Evolutionary conservation across 2,113 vertebrate species (phyloP).

Genomic region (Burhinus bistriatus): DNA sequence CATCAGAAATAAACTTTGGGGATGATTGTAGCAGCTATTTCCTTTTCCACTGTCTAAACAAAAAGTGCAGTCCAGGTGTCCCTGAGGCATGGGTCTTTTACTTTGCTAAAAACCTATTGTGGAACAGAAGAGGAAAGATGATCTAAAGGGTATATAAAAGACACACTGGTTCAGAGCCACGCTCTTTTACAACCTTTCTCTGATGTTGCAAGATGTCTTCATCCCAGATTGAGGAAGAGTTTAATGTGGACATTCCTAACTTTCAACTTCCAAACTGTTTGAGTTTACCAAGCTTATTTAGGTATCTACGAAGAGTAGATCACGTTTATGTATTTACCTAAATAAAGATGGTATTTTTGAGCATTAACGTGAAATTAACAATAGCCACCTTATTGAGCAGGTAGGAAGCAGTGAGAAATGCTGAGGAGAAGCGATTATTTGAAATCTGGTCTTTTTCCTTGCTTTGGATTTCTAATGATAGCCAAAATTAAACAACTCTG

Average conservation of each 20-base stretch:
- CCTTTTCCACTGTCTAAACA: neutral
- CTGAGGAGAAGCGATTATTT: neutral
- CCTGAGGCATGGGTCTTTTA: neutral
- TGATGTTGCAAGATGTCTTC: neutral
- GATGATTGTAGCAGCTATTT: neutral
- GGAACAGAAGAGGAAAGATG: neutral
- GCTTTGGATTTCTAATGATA: neutral
- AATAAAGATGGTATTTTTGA: neutral
- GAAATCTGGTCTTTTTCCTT: neutral
- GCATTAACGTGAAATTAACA: neutral
- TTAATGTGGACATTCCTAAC: neutral
- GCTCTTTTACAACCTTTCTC: neutral
- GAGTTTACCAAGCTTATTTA: neutral
- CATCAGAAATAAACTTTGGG: neutral
- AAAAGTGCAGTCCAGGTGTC: neutral
- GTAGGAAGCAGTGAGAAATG: neutral
- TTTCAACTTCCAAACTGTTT: neutral
- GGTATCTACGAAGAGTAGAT: neutral
- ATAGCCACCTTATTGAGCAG: neutral
- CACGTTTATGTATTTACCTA: neutral
- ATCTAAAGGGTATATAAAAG: neutral
- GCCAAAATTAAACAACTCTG: neutral
- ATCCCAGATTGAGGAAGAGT: neutral
- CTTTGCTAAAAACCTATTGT: neutral
- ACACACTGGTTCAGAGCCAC: neutral